Evolutionary conservation across 2,113 vertebrate species (phyloP).

Genomic region (Eulacestoma nigropectus): DNA sequence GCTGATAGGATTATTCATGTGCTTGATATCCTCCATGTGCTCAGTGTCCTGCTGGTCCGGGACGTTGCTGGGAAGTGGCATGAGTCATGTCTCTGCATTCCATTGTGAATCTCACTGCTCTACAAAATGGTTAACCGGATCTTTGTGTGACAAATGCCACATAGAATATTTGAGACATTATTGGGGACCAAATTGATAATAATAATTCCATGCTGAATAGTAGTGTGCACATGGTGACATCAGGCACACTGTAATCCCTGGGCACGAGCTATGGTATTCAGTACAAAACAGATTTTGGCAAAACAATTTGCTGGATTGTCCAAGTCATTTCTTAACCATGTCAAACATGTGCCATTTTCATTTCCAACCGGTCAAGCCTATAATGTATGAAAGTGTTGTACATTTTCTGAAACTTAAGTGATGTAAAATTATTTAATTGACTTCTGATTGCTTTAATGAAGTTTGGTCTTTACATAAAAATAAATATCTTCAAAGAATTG

Average conservation of each 20-base stretch:
- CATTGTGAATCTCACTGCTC: neutral
- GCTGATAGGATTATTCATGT: neutral
- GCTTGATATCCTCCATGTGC: neutral
- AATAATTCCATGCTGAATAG: neutral
- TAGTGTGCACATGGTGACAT: neutral
- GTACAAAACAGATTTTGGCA: constrained; percentile 30
- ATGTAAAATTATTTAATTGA: constrained; percentile 71
- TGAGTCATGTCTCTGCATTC: neutral
- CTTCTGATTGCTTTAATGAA: constrained; percentile 70
- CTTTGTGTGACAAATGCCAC: constrained; percentile 21
- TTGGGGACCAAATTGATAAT: constrained; percentile 10
- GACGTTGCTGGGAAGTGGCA: neutral
- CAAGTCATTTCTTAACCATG: constrained; percentile 14
- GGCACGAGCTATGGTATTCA: constrained; percentile 14
- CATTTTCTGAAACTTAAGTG: constrained; percentile 73
- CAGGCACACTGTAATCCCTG: constrained; percentile 29
- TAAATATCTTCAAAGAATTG: constrained; percentile 70
- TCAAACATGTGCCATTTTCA: constrained; percentile 52
- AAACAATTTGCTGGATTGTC: constrained; percentile 23
- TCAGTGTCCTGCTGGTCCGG: constrained; percentile 38
- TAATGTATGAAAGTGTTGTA: constrained; percentile 73
- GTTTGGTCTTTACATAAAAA: constrained; percentile 70
- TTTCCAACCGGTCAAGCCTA: constrained; percentile 63
- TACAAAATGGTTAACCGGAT: neutral
- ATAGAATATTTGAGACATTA: constrained; percentile 6